A percentile compares a stretch with the other conserved stretches of the same genome.
Conservation (phyloP, 2,113 vertebrate genomes). For the Myiopsitta monachus region DNA sequence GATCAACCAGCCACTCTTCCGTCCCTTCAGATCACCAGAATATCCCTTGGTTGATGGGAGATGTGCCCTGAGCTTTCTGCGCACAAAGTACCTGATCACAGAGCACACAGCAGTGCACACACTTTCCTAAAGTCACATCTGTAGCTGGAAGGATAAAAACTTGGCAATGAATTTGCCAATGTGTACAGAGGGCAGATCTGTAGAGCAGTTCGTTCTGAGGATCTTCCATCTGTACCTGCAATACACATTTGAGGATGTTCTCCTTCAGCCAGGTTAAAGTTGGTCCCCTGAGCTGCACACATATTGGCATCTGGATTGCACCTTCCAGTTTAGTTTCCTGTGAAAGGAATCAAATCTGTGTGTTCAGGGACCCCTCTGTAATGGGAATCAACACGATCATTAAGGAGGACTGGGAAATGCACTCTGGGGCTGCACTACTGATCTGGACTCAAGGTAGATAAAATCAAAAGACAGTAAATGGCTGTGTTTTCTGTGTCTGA, state of each 20-base stretch:
- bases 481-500: neutral
- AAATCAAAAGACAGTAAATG: neutral
- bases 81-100: neutral
- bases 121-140: neutral
- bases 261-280: neutral
- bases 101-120: neutral
- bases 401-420: neutral
- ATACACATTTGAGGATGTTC: neutral
- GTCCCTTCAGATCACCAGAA: neutral
- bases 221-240: neutral
- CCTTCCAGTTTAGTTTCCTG: neutral
- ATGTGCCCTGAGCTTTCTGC: neutral
- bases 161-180: neutral
- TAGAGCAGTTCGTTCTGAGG: neutral
- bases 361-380: neutral
- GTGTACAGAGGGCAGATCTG: neutral
- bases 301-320: neutral
- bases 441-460: neutral
- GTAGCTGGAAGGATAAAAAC: neutral
- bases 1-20: neutral
- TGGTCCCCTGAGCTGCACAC: neutral
- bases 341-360: neutral
- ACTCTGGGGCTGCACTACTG: neutral
- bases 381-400: neutral
- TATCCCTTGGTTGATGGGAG: neutral